These are phyloP conservation scores for Drosophila littoralis DNA, from an alignment of 1,140 invertebrate genomes.

Conservation along the genomic window DNA sequence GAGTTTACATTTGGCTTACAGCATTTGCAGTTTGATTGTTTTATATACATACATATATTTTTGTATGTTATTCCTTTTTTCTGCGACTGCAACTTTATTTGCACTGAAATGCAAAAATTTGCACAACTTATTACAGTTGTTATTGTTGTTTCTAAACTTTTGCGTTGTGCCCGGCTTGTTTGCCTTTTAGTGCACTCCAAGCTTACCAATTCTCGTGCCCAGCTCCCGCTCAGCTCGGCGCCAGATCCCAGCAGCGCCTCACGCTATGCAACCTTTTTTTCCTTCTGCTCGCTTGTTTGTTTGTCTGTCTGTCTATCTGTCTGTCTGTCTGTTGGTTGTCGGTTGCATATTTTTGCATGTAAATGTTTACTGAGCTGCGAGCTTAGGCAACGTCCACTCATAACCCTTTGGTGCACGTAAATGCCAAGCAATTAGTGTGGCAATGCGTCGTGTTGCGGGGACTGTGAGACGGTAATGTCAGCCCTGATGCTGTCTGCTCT, in stretches of 20 bases:
- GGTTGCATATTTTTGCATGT: slow-evolving; percentile 77
- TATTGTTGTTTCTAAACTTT: slow-evolving; percentile 77
- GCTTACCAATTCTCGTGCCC: slow-evolving; percentile 27
- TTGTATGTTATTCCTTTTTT: slow-evolving; percentile 48
- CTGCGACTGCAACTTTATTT: slow-evolving; percentile 72
- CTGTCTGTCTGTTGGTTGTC: slow-evolving; percentile 52
- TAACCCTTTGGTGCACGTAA: slow-evolving; percentile 63
- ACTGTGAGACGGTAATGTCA: slow-evolving; percentile 27
- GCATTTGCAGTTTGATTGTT: slow-evolving; percentile 55
- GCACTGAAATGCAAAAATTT: slow-evolving; percentile 80
- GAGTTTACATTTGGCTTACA: slow-evolving; percentile 46
- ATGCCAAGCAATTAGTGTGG: slow-evolving; percentile 75
- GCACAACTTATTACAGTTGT: slow-evolving; percentile 80
- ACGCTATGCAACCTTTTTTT: slow-evolving; percentile 63
- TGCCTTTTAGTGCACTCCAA: slow-evolving; percentile 58
- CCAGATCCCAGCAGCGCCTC: slow-evolving; percentile 50
- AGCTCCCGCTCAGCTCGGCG: background rate
- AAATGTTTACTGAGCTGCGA: slow-evolving; percentile 69
- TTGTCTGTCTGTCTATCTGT: slow-evolving; percentile 22
- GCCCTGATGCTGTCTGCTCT: slow-evolving; percentile 53
- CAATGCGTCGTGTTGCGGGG: background rate
- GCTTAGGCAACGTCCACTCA: slow-evolving; percentile 43
- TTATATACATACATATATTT: slow-evolving; percentile 60
- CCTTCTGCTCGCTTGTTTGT: slow-evolving; percentile 48
- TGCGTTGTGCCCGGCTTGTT: slow-evolving; percentile 64